Evolutionary conservation across 2,888 invertebrate genomes (phyloP).

Genomic region (Temnothorax ravouxi): DNA sequence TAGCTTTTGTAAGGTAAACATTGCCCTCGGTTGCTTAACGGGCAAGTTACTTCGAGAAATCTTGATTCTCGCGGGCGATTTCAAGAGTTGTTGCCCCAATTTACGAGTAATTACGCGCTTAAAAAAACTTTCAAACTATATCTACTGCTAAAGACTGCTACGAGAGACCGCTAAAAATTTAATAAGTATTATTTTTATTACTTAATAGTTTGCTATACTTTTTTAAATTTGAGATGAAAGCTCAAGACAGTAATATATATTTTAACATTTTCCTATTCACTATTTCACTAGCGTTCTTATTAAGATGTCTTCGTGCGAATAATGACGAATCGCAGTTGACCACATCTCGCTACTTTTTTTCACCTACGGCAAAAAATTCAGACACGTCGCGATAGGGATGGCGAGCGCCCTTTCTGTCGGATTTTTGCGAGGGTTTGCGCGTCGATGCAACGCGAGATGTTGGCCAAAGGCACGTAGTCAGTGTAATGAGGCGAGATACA

Average conservation of each 20-base stretch:
- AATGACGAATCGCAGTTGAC: constrained; percentile 38
- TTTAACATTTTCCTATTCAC: neutral
- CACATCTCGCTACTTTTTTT: constrained; percentile 39
- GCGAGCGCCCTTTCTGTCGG: constrained; percentile 61
- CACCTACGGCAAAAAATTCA: constrained; percentile 58
- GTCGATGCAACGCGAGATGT: constrained; percentile 78
- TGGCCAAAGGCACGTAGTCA: constrained; percentile 79
- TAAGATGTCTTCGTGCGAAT: constrained; percentile 18
- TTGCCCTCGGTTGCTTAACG: constrained; percentile 40
- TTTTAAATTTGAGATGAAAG: neutral
- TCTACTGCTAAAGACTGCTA: neutral
- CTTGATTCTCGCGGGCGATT: constrained; percentile 13
- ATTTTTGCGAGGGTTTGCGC: constrained; percentile 76
- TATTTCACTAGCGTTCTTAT: neutral
- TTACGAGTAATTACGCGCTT: neutral
- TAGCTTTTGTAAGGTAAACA: constrained; percentile 41
- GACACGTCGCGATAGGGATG: constrained; percentile 60
- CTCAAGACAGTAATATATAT: neutral
- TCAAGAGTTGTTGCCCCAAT: constrained; percentile 25
- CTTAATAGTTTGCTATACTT: neutral
- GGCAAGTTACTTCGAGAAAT: constrained; percentile 14
- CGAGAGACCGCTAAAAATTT: neutral
- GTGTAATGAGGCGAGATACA: constrained; percentile 84
- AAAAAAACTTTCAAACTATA: neutral
- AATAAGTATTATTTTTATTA: constrained; percentile 2